These are phyloP conservation scores for Pemphredon lugubris DNA, from an alignment of 2,888 invertebrate species.

Conservation along the genomic window DNA sequence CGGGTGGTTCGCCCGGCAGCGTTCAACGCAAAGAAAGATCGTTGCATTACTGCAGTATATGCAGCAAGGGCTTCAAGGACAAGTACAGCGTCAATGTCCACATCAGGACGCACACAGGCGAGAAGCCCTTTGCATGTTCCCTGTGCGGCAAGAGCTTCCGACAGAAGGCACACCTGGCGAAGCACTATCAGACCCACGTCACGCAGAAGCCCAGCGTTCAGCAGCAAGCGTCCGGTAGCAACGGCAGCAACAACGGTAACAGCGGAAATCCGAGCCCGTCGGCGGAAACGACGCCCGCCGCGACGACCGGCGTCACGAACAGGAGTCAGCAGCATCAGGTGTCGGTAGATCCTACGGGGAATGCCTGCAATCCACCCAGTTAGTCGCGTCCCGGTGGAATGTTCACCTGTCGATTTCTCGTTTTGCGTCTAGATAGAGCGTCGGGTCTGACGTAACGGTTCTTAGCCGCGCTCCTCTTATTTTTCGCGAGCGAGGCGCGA, in stretches of 20 bases:
- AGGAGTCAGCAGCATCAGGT: conserved; percentile 62
- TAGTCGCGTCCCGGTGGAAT: conserved; percentile 68
- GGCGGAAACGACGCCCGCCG: conserved; percentile 45
- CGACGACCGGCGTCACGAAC: conserved; percentile 38
- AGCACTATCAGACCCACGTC: conserved; percentile 96
- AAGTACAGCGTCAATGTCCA: conserved; percentile 99
- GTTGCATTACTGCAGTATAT: conserved; percentile 95
- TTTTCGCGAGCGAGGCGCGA: conserved; percentile 7
- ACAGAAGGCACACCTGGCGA: conserved; percentile 95
- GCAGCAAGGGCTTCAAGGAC: conserved; percentile 96
- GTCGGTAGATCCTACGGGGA: conserved; percentile 58
- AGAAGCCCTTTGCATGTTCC: conserved; percentile 97
- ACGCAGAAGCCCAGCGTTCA: conserved; percentile 89
- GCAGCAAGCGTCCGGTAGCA: conserved; percentile 80
- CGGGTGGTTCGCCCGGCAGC: conserved; percentile 79
- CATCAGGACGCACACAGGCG: conserved; percentile 98
- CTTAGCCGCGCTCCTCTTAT: neutral
- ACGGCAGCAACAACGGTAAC: conserved; percentile 49
- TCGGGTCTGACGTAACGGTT: conserved; percentile 6
- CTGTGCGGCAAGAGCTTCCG: conserved; percentile 96
- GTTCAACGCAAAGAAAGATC: conserved; percentile 92
- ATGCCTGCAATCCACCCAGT: conserved; percentile 70
- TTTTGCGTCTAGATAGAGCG: conserved; percentile 1
- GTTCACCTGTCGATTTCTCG: conserved; percentile 1
- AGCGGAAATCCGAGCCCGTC: conserved; percentile 64